Conservation (phyloP, 2,888 invertebrate species). For the Lamproptera curius region DNA sequence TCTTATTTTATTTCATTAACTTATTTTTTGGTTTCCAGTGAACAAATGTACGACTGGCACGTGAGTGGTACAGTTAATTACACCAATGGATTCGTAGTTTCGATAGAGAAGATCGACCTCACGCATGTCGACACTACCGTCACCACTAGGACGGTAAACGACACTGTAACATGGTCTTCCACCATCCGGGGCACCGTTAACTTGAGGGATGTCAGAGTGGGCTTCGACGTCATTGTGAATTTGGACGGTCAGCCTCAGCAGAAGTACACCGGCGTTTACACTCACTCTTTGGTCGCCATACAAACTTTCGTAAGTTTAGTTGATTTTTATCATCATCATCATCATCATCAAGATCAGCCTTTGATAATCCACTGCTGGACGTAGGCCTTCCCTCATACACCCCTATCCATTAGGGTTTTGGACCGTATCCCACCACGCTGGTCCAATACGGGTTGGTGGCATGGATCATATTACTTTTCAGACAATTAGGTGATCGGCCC, state of each 20-base stretch:
- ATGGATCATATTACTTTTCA: no score
- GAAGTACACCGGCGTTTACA: conserved; percentile 40
- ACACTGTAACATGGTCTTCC: conserved; percentile 23
- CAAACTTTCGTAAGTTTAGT: conserved; percentile 35
- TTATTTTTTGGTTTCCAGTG: conserved; percentile 35
- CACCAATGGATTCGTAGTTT: conserved; percentile 50
- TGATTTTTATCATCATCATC: conserved; percentile 3
- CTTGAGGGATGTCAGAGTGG: conserved; percentile 38
- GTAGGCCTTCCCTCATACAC: no score
- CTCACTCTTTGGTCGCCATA: conserved; percentile 26
- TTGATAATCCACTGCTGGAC: no score
- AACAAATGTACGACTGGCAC: conserved; percentile 40
- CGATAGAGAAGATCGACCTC: conserved; percentile 46
- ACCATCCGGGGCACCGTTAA: conserved; percentile 33
- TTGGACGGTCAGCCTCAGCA: conserved; percentile 29
- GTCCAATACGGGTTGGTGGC: no score
- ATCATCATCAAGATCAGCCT: no score
- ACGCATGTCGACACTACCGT: conserved; percentile 24
- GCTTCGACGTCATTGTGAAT: conserved; percentile 44
- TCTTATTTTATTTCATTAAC: no score
- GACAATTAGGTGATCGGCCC: no score
- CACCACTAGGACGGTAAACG: conserved; percentile 22
- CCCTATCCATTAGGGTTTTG: no score
- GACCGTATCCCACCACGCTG: no score
- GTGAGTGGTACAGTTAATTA: conserved; percentile 45